phyloP scores from a whole-genome alignment of 2,797 vertebrate genomes.

The Mus spretus region DNA sequence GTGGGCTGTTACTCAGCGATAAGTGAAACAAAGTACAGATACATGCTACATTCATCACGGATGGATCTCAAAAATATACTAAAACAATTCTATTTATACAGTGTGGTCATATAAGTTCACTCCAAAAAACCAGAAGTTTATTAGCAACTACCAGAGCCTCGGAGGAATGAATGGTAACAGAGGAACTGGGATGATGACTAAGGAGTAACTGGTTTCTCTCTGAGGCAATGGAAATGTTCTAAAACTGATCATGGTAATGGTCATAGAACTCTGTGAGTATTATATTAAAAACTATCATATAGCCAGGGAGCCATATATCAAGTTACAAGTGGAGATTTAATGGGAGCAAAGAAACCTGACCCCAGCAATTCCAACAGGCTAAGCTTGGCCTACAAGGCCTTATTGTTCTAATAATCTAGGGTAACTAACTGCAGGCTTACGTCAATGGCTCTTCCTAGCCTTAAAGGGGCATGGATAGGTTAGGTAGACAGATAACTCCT shows the following conservation, averaged over 20 bases:
- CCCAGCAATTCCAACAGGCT: not conserved
- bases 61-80: not conserved
- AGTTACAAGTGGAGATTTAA: not conserved
- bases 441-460: not conserved
- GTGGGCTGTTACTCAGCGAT: not conserved
- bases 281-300: not conserved
- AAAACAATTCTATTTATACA: not conserved
- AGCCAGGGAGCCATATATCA: not conserved
- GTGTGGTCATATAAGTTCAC: constrained; percentile 3
- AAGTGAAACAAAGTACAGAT: not conserved
- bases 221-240: constrained; percentile 22
- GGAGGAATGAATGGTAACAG: not conserved
- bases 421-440: not conserved
- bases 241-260: not conserved
- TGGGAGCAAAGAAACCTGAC: not conserved
- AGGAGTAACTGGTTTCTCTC: constrained; percentile 13
- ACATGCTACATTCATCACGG: not conserved
- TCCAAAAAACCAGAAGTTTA: constrained; percentile 31
- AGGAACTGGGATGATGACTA: not conserved
- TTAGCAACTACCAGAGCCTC: constrained; percentile 36
- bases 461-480: not conserved
- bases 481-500: not conserved
- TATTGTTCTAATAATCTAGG: not conserved
- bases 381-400: not conserved
- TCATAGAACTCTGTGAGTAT: not conserved